phyloP scores from a whole-genome alignment of 2,888 invertebrate genomes.

The Hypercompe scribonia region DNA sequence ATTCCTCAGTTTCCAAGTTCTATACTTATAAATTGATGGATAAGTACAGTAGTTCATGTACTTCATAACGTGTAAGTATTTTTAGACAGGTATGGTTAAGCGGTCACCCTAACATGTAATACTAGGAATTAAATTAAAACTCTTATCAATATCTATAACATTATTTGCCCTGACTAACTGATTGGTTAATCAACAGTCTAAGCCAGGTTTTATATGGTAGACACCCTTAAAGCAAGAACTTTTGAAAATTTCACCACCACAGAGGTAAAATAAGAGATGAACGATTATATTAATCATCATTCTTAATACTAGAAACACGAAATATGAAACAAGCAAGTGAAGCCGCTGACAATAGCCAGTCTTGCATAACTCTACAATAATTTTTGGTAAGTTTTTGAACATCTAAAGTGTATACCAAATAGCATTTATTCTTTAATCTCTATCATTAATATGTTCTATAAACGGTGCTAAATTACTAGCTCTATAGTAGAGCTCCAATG shows the following conservation, averaged over 20 bases:
- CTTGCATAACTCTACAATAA: background rate
- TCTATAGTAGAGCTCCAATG: conserved; percentile 19
- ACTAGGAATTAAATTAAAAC: background rate
- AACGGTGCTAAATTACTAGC: conserved; percentile 9
- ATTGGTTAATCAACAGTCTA: too few relatives aligned
- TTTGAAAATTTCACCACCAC: too few relatives aligned
- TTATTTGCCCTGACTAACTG: too few relatives aligned
- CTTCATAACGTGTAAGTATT: background rate
- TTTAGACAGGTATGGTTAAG: background rate
- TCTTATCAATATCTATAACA: background rate
- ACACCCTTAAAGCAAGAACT: too few relatives aligned
- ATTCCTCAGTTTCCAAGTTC: background rate
- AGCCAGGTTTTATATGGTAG: too few relatives aligned
- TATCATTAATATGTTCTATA: conserved; percentile 18
- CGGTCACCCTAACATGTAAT: background rate
- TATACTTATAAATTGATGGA: background rate
- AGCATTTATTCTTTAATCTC: conserved; percentile 18
- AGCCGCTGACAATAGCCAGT: too few relatives aligned
- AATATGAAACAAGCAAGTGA: too few relatives aligned
- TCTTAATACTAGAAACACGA: too few relatives aligned
- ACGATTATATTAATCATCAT: too few relatives aligned
- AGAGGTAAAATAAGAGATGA: too few relatives aligned
- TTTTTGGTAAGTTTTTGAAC: background rate
- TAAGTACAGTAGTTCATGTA: background rate
- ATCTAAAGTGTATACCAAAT: background rate